Percentiles rank a stretch among this genome's conserved stretches.
Conservation (phyloP, 2,888 invertebrate genomes). For the Eumerus sabulonum region DNA sequence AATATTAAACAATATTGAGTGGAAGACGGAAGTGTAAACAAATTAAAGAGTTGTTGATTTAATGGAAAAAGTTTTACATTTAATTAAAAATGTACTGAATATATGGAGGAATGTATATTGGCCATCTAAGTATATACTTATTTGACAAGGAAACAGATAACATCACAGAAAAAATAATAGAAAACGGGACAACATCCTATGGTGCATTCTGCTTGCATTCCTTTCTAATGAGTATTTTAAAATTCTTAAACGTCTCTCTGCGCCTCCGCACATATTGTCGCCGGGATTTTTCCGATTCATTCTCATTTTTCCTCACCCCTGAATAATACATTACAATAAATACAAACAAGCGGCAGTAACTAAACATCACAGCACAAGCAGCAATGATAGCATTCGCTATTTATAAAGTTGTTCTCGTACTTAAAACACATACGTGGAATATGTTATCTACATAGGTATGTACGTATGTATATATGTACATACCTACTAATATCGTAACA, state of each 20-base stretch:
- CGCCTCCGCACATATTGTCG: too few species aligned
- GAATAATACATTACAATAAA: constrained; percentile 13
- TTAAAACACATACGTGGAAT: neutral
- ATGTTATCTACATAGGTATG: too few species aligned
- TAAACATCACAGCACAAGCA: constrained; percentile 4
- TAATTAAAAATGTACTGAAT: too few species aligned
- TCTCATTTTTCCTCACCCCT: neutral
- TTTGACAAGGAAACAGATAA: constrained; percentile 24
- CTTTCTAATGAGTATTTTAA: constrained; percentile 62
- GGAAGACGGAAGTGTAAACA: too few species aligned
- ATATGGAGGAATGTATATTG: too few species aligned
- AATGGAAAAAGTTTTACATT: too few species aligned
- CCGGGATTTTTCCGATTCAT: too few species aligned
- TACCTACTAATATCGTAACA: constrained; percentile 31
- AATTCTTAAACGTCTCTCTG: constrained; percentile 24
- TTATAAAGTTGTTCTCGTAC: constrained; percentile 47
- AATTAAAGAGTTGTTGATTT: too few species aligned
- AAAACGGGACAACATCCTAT: constrained; percentile 28
- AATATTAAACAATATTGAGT: too few species aligned
- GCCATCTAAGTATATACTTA: constrained; percentile 44
- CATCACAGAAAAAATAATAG: constrained; percentile 23
- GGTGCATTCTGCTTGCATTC: constrained; percentile 60
- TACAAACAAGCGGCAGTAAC: constrained; percentile 12
- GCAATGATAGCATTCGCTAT: constrained; percentile 67
- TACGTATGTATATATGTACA: too few species aligned